phyloP scores from a whole-genome alignment of 2,797 vertebrate species.

The Bovichtus variegatus region DNA sequence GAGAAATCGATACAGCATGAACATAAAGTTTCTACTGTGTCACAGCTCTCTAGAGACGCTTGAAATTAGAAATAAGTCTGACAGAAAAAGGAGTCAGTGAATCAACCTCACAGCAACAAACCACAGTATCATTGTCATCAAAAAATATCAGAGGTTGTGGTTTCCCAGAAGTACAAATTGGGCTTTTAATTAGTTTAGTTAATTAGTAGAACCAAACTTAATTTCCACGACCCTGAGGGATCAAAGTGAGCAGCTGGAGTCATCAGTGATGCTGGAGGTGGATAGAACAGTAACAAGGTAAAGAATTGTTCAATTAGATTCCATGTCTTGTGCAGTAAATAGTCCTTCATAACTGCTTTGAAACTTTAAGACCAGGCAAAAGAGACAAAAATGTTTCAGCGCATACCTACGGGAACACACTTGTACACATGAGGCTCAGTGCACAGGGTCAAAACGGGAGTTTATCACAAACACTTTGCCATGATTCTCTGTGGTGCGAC shows the following conservation, averaged over 20 bases:
- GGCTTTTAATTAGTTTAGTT: constrained; percentile 14
- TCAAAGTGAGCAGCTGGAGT: constrained; percentile 19
- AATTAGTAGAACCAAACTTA: not conserved
- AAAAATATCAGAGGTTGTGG: not conserved
- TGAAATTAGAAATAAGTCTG: not conserved
- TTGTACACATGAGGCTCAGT: not conserved
- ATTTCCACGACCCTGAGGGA: not conserved
- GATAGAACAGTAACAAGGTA: constrained; percentile 6
- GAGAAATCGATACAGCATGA: not conserved
- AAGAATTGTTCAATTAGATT: constrained; percentile 20
- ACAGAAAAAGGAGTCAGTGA: not conserved
- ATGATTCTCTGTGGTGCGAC: not conserved
- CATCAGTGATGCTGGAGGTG: not conserved
- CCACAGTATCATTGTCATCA: not conserved
- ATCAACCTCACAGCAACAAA: not conserved
- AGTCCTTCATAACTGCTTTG: not conserved
- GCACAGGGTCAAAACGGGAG: not conserved
- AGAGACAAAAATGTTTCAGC: not conserved
- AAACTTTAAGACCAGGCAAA: not conserved
- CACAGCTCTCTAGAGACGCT: not conserved
- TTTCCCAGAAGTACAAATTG: not conserved
- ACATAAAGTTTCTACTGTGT: not conserved
- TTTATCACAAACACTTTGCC: constrained; percentile 1
- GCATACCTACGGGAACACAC: not conserved
- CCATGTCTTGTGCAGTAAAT: not conserved